Evolutionary conservation across 35 echinoderm and acorn worm genomes (phyloP), one percentile per base, ranked within the genome.

Genomic region (Diadema setosum): DNA sequence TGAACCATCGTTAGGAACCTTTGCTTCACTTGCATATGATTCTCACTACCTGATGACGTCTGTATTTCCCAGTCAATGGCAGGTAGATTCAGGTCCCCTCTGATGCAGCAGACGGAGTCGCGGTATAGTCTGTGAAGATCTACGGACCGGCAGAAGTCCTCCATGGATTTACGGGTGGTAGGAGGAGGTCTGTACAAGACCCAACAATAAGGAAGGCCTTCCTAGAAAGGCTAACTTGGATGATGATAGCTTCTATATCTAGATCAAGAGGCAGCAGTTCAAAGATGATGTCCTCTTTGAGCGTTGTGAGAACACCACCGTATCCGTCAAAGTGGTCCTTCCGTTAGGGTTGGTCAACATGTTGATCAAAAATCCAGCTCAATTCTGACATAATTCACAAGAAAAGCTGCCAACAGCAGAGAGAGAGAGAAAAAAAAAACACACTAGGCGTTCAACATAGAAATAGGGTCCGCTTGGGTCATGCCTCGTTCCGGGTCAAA

Each of bases 41-140:
- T 21, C 21, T 70, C 24, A 16, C 36, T 26, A 16, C 65, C 65
- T 2, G 65, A 26, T 5, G 65, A 31, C 2, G 65, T 31, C 5
- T 58, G 12, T 23, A 63, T 90, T 85, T 84, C 58, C 61, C 88
- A 90, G 60, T 58, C 42, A 30, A 84, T 90, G 45, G 44, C 88
- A 46, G 88, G 88, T 73, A 90, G 42, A 49, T 90, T 90, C 41
- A 90, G 58, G 59, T 83, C 88, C n/a, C 88, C n/a, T n/a, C n/a
- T n/a, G n/a, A n/a, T n/a, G n/a, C 81, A 65, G 42, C 48, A 63
- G 7, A 90, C 29, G 15, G 87, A 9, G 26, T 58, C 26, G 2
- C 55, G 2, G 55, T 58, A 58, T 58, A n/a, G 55, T 3, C 55
- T 58, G 55, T 58, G 55, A 58, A 58, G 55, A 14, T 12, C 26